Percentiles rank a stretch among this genome's conserved stretches.
Evolutionary conservation across 2,888 invertebrate genomes (phyloP).

Genomic region (Caenorhabditis panamensis): DNA sequence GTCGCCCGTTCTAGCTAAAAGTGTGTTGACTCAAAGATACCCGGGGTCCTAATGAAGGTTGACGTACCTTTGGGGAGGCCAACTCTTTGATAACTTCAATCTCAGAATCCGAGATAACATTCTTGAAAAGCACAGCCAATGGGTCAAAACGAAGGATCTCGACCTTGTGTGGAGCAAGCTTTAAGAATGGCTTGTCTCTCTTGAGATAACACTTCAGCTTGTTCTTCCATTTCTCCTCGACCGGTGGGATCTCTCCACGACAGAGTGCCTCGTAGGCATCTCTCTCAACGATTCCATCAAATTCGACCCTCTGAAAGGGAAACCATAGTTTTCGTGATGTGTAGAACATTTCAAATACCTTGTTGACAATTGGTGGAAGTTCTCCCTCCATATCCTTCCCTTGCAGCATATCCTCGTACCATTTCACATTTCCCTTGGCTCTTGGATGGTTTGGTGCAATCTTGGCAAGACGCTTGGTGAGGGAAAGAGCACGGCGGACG

Average conservation of each 20-base stretch:
- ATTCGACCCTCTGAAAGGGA: conserved; percentile 67
- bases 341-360: conserved; percentile 45
- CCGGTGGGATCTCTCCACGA: conserved; percentile 70
- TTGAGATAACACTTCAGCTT: conserved; percentile 79
- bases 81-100: conserved; percentile 90
- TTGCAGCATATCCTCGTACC: conserved; percentile 89
- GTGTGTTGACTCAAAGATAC: background rate
- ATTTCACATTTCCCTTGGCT: conserved; percentile 91
- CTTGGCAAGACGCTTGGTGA: conserved; percentile 91
- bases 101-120: conserved; percentile 87
- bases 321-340: background rate
- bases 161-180: conserved; percentile 80
- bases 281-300: conserved; percentile 82
- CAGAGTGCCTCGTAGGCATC: conserved; percentile 84
- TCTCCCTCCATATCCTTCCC: conserved; percentile 81
- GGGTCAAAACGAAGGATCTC: conserved; percentile 80
- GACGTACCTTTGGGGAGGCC: conserved; percentile 89
- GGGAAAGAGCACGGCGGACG: conserved; percentile 88
- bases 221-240: conserved; percentile 66
- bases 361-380: conserved; percentile 77
- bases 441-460: conserved; percentile 87
- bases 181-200: conserved; percentile 76
- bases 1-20: conserved; percentile 71
- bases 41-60: no score
- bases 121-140: conserved; percentile 77